Conservation (phyloP, 2,797 vertebrate species). For the Florisuga fusca region DNA sequence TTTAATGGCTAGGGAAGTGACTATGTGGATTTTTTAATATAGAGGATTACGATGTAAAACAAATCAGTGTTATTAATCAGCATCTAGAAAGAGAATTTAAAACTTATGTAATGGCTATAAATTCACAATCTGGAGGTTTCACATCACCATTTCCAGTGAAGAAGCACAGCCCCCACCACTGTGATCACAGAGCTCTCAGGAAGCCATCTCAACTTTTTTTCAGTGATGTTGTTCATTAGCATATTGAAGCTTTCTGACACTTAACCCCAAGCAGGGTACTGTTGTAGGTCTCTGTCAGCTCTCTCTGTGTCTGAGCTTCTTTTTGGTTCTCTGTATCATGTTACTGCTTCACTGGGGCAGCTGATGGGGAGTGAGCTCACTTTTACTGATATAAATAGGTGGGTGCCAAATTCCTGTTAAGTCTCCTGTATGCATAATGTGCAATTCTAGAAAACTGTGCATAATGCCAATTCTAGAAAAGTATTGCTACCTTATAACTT, state of each 20-base stretch:
- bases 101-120: neutral
- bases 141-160: neutral
- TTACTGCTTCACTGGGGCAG: neutral
- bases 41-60: neutral
- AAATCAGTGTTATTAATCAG: neutral
- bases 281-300: neutral
- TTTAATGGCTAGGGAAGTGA: neutral
- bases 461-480: neutral
- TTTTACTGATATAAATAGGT: neutral
- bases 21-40: neutral
- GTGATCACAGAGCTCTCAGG: neutral
- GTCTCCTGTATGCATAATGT: neutral
- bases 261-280: neutral
- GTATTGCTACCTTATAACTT: neutral
- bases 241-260: neutral
- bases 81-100: neutral
- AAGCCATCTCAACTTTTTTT: neutral
- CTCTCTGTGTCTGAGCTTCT: neutral
- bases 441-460: neutral
- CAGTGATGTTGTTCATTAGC: neutral
- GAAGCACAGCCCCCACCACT: neutral
- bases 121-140: neutral
- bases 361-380: neutral
- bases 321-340: neutral
- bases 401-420: neutral